Evolutionary conservation across 1,140 invertebrate species (phyloP).

Genomic region (Heliconius nattereri): DNA sequence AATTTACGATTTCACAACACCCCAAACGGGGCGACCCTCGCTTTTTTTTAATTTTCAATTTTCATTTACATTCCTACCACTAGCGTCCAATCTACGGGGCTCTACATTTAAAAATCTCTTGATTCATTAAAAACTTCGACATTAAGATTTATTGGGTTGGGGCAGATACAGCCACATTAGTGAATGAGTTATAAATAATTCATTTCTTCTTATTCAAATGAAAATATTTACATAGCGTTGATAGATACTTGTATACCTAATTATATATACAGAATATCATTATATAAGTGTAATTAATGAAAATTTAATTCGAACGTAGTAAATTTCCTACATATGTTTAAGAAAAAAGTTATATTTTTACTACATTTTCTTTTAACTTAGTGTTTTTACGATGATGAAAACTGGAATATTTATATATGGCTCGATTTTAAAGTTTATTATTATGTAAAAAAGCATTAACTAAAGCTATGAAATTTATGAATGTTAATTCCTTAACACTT

Average conservation of each 20-base stretch:
- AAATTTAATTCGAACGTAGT: not conserved
- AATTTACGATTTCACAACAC: slow-evolving; percentile 76
- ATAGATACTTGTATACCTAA: slow-evolving; percentile 5
- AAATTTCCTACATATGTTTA: not conserved
- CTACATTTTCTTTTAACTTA: not conserved
- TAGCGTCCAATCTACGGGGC: slow-evolving; percentile 50
- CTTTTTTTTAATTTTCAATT: slow-evolving; percentile 81
- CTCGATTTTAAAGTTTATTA: no score
- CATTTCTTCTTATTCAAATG: slow-evolving; percentile 29
- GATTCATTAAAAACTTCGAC: slow-evolving; percentile 49
- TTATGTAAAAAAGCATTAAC: no score
- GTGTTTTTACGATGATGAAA: no score
- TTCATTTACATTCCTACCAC: slow-evolving; percentile 76
- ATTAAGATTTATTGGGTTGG: slow-evolving; percentile 44
- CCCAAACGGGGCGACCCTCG: slow-evolving; percentile 64
- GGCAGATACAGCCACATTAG: slow-evolving; percentile 29
- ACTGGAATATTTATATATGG: no score
- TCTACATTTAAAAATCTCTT: slow-evolving; percentile 40
- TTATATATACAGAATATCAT: not conserved
- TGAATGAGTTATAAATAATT: slow-evolving; percentile 27
- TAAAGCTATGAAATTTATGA: no score
- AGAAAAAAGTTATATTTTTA: not conserved
- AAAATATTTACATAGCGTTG: slow-evolving; percentile 35
- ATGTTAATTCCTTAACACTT: no score
- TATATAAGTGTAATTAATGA: not conserved